A percentile compares a stretch with the other conserved stretches of the same genome.
Conservation (phyloP, 1,140 invertebrate species). For the Lamellibrachia luymesi region DNA sequence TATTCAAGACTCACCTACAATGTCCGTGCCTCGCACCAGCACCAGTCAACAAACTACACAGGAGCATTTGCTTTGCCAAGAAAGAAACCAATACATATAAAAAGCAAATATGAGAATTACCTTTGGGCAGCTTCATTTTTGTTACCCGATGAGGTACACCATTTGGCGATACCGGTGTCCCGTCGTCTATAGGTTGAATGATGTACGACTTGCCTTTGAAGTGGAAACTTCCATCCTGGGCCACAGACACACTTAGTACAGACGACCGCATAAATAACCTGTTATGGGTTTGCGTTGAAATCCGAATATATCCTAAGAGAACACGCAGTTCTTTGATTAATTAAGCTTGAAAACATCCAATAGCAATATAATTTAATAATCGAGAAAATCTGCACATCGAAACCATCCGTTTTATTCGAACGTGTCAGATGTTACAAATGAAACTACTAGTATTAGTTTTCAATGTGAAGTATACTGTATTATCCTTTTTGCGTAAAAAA, state of each 20-base stretch:
- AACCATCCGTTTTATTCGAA: too few relatives aligned
- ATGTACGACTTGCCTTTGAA: not conserved
- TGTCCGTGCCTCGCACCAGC: too few relatives aligned
- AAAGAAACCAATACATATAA: not conserved
- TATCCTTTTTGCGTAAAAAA: too few relatives aligned
- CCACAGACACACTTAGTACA: not conserved
- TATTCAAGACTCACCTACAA: too few relatives aligned
- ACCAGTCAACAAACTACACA: not conserved
- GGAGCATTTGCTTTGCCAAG: not conserved
- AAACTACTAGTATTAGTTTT: too few relatives aligned
- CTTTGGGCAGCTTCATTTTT: not conserved
- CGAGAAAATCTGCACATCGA: too few relatives aligned
- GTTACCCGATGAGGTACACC: not conserved
- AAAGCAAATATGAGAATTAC: not conserved
- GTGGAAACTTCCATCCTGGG: not conserved
- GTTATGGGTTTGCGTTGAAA: not conserved
- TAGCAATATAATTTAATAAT: too few relatives aligned
- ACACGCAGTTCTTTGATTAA: too few relatives aligned
- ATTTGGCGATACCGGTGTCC: not conserved
- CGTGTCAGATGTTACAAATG: too few relatives aligned
- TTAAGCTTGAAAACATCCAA: too few relatives aligned
- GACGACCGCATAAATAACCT: not conserved
- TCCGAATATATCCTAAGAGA: too few relatives aligned
- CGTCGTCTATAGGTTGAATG: not conserved
- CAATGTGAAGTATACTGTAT: too few relatives aligned